A percentile compares a stretch with the other conserved stretches of the same genome.
Conservation (phyloP, 2,888 invertebrate genomes). For the Phalangium opilio region DNA sequence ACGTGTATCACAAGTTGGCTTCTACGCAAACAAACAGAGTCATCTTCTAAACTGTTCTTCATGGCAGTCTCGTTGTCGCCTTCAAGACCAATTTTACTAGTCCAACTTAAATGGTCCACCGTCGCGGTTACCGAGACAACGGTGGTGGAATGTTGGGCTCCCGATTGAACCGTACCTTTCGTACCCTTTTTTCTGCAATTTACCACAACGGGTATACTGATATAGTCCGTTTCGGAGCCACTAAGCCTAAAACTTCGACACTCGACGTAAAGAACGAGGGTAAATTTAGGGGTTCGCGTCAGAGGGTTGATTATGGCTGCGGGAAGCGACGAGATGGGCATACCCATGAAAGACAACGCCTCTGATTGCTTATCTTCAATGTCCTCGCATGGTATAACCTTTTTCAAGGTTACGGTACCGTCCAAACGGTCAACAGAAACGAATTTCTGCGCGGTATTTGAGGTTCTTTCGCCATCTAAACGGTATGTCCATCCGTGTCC, state of each 20-base stretch:
- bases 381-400: constrained; percentile 9
- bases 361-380: no score
- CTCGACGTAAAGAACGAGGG: constrained; percentile 73
- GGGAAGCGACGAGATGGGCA: neutral
- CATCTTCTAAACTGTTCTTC: no score
- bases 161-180: neutral
- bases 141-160: constrained; percentile 3
- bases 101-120: constrained; percentile 5
- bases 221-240: constrained; percentile 17
- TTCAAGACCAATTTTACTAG: neutral
- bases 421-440: constrained; percentile 54
- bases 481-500: constrained; percentile 36
- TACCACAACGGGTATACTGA: constrained; percentile 13
- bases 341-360: no score
- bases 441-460: constrained; percentile 62
- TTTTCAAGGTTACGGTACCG: constrained; percentile 22
- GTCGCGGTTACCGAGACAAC: constrained; percentile 10
- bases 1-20: constrained; percentile 17
- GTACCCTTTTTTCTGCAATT: constrained; percentile 16
- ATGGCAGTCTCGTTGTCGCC: no score
- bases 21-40: neutral
- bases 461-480: constrained; percentile 37
- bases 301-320: constrained; percentile 3
- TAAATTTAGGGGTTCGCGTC: constrained; percentile 40
- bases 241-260: constrained; percentile 39